These are phyloP conservation scores for Megatriorchis doriae DNA, from an alignment of 2,113 vertebrate species.

Conservation along the genomic window DNA sequence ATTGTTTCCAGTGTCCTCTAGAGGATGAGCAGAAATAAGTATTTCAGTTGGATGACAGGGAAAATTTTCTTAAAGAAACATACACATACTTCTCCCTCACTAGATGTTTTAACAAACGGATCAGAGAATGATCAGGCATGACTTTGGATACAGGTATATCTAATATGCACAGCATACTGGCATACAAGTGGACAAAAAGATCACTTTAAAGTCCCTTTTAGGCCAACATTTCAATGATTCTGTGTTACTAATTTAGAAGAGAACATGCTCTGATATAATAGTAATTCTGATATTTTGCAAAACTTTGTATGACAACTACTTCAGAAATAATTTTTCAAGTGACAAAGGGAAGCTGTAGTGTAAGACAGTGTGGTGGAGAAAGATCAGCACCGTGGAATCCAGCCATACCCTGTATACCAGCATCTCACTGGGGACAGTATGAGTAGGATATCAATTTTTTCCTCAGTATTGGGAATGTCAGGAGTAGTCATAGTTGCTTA, in stretches of 20 bases:
- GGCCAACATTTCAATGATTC: background rate
- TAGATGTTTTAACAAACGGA: background rate
- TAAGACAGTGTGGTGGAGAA: background rate
- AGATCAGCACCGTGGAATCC: background rate
- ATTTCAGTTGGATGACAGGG: background rate
- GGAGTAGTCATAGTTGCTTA: background rate
- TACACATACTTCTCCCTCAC: background rate
- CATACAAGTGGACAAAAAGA: background rate
- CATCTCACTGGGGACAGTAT: background rate
- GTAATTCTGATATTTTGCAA: background rate
- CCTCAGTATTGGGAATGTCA: background rate
- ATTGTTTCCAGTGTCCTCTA: background rate
- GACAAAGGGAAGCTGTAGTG: background rate
- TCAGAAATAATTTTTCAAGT: background rate
- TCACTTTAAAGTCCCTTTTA: background rate
- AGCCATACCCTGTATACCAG: background rate
- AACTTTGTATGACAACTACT: background rate
- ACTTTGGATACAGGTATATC: background rate
- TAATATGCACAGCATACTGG: background rate
- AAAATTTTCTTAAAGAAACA: background rate
- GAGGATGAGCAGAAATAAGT: background rate
- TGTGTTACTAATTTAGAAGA: background rate
- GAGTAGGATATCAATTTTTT: background rate
- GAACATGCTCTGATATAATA: background rate
- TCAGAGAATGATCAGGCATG: background rate